phyloP scores from a whole-genome alignment of 2,888 invertebrate genomes.

The Hermaeophaga mercurialis region DNA sequence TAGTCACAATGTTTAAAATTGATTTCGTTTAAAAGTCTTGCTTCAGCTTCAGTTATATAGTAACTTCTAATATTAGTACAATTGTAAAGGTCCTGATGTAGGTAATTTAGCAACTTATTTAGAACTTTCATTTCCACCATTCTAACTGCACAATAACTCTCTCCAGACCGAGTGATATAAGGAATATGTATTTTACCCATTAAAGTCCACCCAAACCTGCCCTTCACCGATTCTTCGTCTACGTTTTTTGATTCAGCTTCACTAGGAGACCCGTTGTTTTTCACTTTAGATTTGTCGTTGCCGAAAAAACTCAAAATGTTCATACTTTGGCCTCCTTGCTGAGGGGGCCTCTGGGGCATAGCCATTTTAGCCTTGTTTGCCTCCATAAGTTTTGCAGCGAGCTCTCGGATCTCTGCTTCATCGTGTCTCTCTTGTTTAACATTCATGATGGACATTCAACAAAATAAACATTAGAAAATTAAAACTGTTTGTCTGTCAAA shows the following conservation, averaged over 20 bases:
- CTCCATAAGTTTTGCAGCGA: constrained; percentile 87
- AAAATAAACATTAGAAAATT: constrained; percentile 31
- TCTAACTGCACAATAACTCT: constrained; percentile 90
- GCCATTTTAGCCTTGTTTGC: constrained; percentile 60
- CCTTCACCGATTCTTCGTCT: constrained; percentile 79
- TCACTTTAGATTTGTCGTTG: constrained; percentile 50
- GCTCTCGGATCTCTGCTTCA: constrained; percentile 84
- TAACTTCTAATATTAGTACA: constrained; percentile 92
- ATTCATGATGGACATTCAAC: constrained; percentile 36
- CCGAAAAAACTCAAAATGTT: constrained; percentile 70
- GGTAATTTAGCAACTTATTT: constrained; percentile 85
- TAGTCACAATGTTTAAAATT: constrained; percentile 91
- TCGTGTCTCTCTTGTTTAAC: constrained; percentile 79
- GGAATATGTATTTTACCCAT: constrained; percentile 87
- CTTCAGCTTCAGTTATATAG: constrained; percentile 90
- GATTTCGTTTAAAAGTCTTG: constrained; percentile 88
- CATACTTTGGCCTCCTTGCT: constrained; percentile 58
- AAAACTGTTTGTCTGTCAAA: constrained; percentile 27
- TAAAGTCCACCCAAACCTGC: constrained; percentile 90
- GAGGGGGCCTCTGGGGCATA: constrained; percentile 50
- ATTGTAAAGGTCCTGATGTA: constrained; percentile 88
- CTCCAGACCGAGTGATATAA: constrained; percentile 81
- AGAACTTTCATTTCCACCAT: constrained; percentile 91
- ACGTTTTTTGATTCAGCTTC: constrained; percentile 44
- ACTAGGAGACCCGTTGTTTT: constrained; percentile 54